Evolutionary conservation across 2,113 vertebrate genomes (phyloP), one percentile per base, ranked within the genome.

Genomic region (Paramormyrops kingsleyae): DNA sequence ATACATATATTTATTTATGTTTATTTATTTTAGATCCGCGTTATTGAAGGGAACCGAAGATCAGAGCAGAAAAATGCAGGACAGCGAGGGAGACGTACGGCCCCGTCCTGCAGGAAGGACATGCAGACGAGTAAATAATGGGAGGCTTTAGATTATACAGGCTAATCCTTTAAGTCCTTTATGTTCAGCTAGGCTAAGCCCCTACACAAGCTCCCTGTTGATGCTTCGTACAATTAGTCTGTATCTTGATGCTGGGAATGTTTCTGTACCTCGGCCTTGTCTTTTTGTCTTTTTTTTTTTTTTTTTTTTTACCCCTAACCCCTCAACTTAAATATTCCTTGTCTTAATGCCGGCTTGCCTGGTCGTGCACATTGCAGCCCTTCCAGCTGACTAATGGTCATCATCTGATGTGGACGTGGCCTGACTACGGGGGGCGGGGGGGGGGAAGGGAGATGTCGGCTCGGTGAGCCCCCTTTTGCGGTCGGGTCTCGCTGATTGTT

Each of bases 141-240:
- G 87, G 89, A 88, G 83, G 62, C 39, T 53, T 50, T 59, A 85
- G 90, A 90, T 91, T 91, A 92, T 88, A 88, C 46, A 3, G 39
- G 9, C 87, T 92, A 91, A 92, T 91, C 90, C 90, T 62, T 77
- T 88, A 86, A 89, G 17, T 92, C 90, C 24, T 90, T 92, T 74
- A 91, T 90, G 27, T 89, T 90, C 89, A 89, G 91, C 83, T 59
- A 50, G 90, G 74, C 87, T 89, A 88, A 88, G 74, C 90, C 87
- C 59, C 52, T 49, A 90, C 83, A 44, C 74, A 70, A 59, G 85
- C 52, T 70, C 19, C 21, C 42, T 24, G 83, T 39, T 66, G 24
- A 62, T 24, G 70, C 53, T 52, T n/a, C 56, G 15, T 35, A 88
- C 87, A 88, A 88, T 88, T 88, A 88, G 87, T 66, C 56, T 44